A percentile compares a stretch with the other conserved stretches of the same genome.
These are phyloP conservation scores for Drosophila guanche DNA, from an alignment of 1,140 invertebrate species.

Conservation along the genomic window DNA sequence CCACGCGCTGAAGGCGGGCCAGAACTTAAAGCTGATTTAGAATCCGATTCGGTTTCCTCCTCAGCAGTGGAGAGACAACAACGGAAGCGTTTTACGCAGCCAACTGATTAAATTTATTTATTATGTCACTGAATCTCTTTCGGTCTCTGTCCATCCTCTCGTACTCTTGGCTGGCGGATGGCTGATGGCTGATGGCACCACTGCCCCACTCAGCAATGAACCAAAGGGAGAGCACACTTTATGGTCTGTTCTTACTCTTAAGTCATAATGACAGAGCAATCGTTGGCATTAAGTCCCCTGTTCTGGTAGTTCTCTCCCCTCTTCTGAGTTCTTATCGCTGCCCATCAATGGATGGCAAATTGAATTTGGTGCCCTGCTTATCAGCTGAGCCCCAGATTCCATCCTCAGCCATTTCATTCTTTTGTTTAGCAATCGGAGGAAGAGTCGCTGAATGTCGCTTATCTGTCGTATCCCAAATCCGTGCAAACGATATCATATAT, in stretches of 20 bases:
- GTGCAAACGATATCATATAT: conserved; percentile 27
- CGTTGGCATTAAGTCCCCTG: conserved; percentile 17
- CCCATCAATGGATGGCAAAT: conserved; percentile 26
- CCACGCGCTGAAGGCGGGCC: not conserved
- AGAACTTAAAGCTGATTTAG: conserved; percentile 14
- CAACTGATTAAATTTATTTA: conserved; percentile 43
- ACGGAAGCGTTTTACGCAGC: not conserved
- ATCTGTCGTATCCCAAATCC: conserved; percentile 23
- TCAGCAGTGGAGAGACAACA: conserved; percentile 3
- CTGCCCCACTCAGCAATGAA: too few relatives aligned
- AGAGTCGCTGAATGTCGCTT: conserved; percentile 5
- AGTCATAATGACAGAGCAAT: conserved; percentile 37
- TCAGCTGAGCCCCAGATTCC: conserved; percentile 22
- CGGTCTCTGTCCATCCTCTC: not conserved
- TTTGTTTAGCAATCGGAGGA: conserved; percentile 26
- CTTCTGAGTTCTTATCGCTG: conserved; percentile 15
- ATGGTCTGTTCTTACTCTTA: conserved; percentile 32
- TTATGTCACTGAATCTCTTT: conserved; percentile 24
- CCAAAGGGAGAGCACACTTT: conserved; percentile 7
- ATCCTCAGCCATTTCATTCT: conserved; percentile 3
- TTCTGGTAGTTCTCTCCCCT: not conserved
- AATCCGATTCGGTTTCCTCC: conserved; percentile 8
- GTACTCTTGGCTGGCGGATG: not conserved
- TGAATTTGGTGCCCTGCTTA: conserved; percentile 40
- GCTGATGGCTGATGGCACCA: not conserved